phyloP scores from a whole-genome alignment of 2,113 vertebrate species.

The Pterophyllum scalare region DNA sequence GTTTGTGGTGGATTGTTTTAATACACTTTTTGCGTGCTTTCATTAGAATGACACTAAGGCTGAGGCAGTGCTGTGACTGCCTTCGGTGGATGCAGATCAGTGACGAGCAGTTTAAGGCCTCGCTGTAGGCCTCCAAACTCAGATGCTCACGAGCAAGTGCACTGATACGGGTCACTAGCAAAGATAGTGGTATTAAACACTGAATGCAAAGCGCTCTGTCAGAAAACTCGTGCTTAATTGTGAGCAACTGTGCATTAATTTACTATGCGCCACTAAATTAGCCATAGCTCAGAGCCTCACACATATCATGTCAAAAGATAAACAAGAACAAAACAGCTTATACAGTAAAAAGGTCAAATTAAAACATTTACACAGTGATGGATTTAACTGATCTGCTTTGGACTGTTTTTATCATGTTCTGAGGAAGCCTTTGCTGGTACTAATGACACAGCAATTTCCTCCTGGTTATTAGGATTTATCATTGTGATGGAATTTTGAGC shows the following conservation, averaged over 20 bases:
- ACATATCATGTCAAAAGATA: constrained; percentile 33
- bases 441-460: not conserved
- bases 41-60: constrained; percentile 15
- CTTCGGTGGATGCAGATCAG: constrained; percentile 28
- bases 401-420: not conserved
- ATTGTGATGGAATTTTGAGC: not conserved
- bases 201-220: constrained; percentile 52
- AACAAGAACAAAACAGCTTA: constrained; percentile 32
- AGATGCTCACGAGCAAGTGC: constrained; percentile 39
- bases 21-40: constrained; percentile 47
- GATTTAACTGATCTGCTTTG: not conserved
- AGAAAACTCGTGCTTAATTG: constrained; percentile 58
- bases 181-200: constrained; percentile 44
- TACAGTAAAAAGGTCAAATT: constrained; percentile 9
- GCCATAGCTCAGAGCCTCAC: constrained; percentile 38
- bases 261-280: constrained; percentile 52
- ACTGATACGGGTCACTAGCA: constrained; percentile 56
- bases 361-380: not conserved
- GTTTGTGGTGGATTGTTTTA: constrained; percentile 38
- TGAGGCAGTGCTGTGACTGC: not conserved
- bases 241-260: constrained; percentile 66
- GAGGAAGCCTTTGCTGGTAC: not conserved
- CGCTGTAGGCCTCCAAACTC: constrained; percentile 24
- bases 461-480: not conserved
- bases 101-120: constrained; percentile 32